Conservation (phyloP, 2,888 invertebrate genomes). For the Amorpha juglandis region DNA sequence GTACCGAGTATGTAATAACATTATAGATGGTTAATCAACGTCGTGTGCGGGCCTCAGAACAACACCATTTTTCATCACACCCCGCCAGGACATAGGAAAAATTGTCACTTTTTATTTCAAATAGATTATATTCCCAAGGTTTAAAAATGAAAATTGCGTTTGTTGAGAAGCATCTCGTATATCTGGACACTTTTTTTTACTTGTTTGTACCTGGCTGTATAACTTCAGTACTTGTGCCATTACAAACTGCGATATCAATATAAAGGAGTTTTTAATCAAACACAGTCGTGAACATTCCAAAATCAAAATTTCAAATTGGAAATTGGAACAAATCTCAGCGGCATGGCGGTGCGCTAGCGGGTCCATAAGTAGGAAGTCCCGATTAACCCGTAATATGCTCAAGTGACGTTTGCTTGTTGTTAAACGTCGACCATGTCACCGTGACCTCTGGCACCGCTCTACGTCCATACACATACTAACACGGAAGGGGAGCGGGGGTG, state of each 20-base stretch:
- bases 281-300: slow-evolving; percentile 40
- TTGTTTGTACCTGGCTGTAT: not conserved
- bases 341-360: slow-evolving; percentile 60
- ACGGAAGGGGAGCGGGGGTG: slow-evolving; percentile 38
- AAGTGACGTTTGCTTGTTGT: slow-evolving; percentile 73
- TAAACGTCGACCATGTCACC: slow-evolving; percentile 52
- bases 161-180: not conserved
- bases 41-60: slow-evolving; percentile 59
- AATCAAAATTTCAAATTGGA: slow-evolving; percentile 64
- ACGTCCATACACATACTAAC: slow-evolving; percentile 32
- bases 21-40: slow-evolving; percentile 76
- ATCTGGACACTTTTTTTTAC: no score
- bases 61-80: slow-evolving; percentile 2
- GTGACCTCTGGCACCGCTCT: slow-evolving; percentile 53
- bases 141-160: not conserved
- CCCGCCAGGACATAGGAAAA: slow-evolving; percentile 12
- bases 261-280: not conserved
- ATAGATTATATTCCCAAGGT: slow-evolving; percentile 11
- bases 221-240: not conserved
- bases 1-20: slow-evolving; percentile 57
- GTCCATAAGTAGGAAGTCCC: slow-evolving; percentile 81
- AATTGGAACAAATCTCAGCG: slow-evolving; percentile 81
- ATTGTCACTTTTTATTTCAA: not conserved
- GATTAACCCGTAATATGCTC: slow-evolving; percentile 79
- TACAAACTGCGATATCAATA: not conserved